These are phyloP conservation scores for Psephotus haematonotus DNA, from an alignment of 2,113 vertebrate species.

Conservation along the genomic window DNA sequence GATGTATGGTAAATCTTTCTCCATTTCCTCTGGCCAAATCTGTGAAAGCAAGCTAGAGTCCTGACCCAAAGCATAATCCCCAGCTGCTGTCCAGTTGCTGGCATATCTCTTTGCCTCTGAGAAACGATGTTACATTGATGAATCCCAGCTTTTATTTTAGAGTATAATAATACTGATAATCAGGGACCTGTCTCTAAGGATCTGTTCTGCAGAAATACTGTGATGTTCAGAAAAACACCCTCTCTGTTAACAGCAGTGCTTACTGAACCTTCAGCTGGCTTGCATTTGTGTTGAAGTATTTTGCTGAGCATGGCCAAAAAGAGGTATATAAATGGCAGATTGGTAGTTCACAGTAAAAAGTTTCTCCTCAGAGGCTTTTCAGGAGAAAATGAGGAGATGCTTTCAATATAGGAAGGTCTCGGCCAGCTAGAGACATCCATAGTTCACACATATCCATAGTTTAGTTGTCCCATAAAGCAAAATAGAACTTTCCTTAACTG, in stretches of 20 bases:
- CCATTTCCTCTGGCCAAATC: neutral
- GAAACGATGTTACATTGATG: neutral
- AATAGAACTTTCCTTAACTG: neutral
- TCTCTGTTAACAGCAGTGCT: neutral
- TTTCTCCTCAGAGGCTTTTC: neutral
- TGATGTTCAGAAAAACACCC: neutral
- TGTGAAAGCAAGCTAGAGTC: neutral
- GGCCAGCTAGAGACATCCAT: neutral
- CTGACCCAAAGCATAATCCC: neutral
- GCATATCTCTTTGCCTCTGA: neutral
- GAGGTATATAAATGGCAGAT: neutral
- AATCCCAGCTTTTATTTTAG: neutral
- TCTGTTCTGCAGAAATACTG: neutral
- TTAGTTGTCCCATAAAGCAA: neutral
- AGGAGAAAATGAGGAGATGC: neutral
- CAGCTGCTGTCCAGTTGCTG: neutral
- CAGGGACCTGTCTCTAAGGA: neutral
- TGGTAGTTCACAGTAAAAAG: neutral
- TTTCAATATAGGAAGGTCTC: neutral
- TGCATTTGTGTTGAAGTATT: neutral
- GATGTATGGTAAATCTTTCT: neutral
- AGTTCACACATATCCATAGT: neutral
- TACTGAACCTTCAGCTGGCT: neutral
- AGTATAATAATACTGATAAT: neutral
- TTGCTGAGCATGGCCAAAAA: neutral